Percentiles rank a stretch among this genome's conserved stretches.
These are phyloP conservation scores for Pteronura brasiliensis DNA, from an alignment of 2,113 vertebrate species.

Conservation along the genomic window DNA sequence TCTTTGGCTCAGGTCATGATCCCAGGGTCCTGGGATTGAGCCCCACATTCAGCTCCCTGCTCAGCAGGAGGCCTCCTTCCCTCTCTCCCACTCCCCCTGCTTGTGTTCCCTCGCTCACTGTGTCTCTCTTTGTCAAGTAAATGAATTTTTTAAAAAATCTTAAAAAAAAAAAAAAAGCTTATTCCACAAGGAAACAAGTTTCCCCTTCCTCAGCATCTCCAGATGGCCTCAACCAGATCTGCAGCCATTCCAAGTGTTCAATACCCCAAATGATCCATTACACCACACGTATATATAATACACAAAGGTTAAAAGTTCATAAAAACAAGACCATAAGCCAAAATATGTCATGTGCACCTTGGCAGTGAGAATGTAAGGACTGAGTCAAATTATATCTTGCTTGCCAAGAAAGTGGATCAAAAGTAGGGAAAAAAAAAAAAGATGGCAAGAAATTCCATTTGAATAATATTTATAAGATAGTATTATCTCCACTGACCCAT, in stretches of 20 bases:
- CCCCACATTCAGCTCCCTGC: no score
- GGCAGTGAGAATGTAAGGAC: background rate
- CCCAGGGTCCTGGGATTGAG: no score
- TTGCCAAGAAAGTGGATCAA: background rate
- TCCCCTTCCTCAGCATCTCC: background rate
- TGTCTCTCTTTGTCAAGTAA: no score
- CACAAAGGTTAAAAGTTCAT: constrained; percentile 57
- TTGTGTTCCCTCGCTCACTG: no score
- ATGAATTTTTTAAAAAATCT: no score
- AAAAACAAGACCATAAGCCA: constrained; percentile 54
- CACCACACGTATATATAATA: background rate
- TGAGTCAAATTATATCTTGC: background rate
- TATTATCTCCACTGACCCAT: background rate
- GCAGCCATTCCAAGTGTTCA: constrained; percentile 32
- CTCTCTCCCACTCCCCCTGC: no score
- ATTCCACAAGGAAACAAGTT: background rate
- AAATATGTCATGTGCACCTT: background rate
- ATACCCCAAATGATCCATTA: constrained; percentile 41
- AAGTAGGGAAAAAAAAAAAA: background rate
- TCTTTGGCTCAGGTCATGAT: no score
- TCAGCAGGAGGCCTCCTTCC: no score
- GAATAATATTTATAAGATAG: background rate
- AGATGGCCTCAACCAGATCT: constrained; percentile 43
- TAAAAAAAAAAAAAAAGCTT: background rate
- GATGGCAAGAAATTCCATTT: background rate